phyloP scores from a whole-genome alignment of 2,113 vertebrate genomes.

The Syngnathoides biaculeatus region DNA sequence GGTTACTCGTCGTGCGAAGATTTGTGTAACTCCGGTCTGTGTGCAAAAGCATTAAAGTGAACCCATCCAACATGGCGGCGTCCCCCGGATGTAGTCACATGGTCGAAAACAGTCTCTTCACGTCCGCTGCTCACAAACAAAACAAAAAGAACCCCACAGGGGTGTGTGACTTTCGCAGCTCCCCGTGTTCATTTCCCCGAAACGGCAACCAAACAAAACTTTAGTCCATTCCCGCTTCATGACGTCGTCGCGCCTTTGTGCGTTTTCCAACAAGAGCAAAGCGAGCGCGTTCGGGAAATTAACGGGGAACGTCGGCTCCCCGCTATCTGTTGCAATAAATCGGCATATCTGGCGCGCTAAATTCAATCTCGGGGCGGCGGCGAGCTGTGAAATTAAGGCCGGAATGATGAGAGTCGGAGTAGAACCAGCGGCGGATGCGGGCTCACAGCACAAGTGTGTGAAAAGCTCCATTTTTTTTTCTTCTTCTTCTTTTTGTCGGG shows the following conservation, averaged over 20 bases:
- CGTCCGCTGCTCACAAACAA: no score
- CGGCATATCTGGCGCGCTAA: slow-evolving; percentile 47
- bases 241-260: neutral
- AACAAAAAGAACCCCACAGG: neutral
- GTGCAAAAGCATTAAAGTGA: no score
- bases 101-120: no score
- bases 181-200: neutral
- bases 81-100: no score
- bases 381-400: slow-evolving; percentile 68
- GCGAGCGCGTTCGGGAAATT: slow-evolving; percentile 11
- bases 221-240: neutral
- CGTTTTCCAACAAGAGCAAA: slow-evolving; percentile 9
- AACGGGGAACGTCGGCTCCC: slow-evolving; percentile 22
- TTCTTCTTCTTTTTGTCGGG: slow-evolving; percentile 4
- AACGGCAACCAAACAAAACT: neutral
- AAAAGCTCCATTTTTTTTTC: slow-evolving; percentile 6
- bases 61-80: no score
- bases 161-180: neutral
- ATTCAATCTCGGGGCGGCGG: slow-evolving; percentile 54
- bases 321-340: slow-evolving; percentile 48
- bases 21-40: no score
- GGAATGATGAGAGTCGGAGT: slow-evolving; percentile 44
- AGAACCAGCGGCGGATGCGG: slow-evolving; percentile 24
- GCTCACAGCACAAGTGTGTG: slow-evolving; percentile 5
- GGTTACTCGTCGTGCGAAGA: no score